These are phyloP conservation scores for Hormaphis cornu DNA, from an alignment of 1,140 invertebrate genomes.

Conservation along the genomic window DNA sequence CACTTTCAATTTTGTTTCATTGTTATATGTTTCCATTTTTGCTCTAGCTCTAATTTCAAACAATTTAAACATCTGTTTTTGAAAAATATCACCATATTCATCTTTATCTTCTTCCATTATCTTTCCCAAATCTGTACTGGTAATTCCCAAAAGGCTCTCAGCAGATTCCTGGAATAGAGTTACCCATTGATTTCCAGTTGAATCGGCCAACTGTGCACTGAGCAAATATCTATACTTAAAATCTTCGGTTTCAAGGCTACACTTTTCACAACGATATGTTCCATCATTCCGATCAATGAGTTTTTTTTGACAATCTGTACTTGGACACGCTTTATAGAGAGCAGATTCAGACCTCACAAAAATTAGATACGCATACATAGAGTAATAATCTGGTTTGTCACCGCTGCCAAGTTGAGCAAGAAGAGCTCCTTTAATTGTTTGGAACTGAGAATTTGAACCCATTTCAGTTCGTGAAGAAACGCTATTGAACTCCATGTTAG, in stretches of 20 bases:
- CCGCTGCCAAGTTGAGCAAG: slow-evolving; percentile 52
- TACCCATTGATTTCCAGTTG: slow-evolving; percentile 69
- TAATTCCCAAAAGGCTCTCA: slow-evolving; percentile 66
- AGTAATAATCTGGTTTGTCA: slow-evolving; percentile 72
- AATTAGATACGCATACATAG: slow-evolving; percentile 57
- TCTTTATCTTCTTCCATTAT: slow-evolving; percentile 54
- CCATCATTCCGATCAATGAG: slow-evolving; percentile 77
- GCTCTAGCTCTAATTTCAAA: slow-evolving; percentile 72
- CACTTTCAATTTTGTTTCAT: slow-evolving; percentile 72
- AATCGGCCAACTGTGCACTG: slow-evolving; percentile 70
- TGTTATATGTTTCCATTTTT: slow-evolving; percentile 86
- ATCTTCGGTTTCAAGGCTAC: slow-evolving; percentile 68
- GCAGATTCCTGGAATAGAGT: slow-evolving; percentile 82
- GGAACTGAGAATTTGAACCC: slow-evolving; percentile 34
- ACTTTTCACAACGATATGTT: slow-evolving; percentile 89
- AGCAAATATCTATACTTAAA: slow-evolving; percentile 79
- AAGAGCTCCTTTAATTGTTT: slow-evolving; percentile 64
- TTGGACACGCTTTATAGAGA: slow-evolving; percentile 82
- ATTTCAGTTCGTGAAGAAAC: slow-evolving; percentile 46
- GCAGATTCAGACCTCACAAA: slow-evolving; percentile 66
- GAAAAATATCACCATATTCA: slow-evolving; percentile 52
- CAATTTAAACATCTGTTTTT: slow-evolving; percentile 64
- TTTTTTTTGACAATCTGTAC: slow-evolving; percentile 81
- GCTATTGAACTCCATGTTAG: slow-evolving; percentile 51
- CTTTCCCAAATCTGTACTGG: slow-evolving; percentile 67